phyloP scores from a whole-genome alignment of 2,797 vertebrate species.

The Leptoclinus maculatus region DNA sequence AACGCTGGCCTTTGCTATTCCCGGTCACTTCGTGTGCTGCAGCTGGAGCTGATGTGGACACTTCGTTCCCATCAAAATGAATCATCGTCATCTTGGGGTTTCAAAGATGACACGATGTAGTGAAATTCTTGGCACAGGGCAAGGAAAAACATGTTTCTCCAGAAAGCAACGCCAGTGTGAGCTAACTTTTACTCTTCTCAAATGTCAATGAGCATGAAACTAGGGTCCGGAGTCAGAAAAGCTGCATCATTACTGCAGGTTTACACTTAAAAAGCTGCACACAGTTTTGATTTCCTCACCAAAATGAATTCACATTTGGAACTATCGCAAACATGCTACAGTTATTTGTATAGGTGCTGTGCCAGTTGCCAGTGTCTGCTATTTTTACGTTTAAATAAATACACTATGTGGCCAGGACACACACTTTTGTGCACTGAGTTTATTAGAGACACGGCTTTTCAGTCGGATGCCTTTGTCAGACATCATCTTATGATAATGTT shows the following conservation, averaged over 20 bases:
- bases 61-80: conserved; percentile 20
- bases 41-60: conserved; percentile 32
- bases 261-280: background rate
- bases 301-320: background rate
- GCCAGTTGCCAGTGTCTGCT: background rate
- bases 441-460: too few relatives aligned
- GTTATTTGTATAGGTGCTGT: too few relatives aligned
- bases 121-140: conserved; percentile 17
- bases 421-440: background rate
- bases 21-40: conserved; percentile 15
- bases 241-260: background rate
- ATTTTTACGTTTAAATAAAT: background rate
- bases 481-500: background rate
- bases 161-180: background rate
- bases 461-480: too few relatives aligned
- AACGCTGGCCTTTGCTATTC: background rate
- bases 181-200: background rate
- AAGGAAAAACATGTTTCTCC: conserved; percentile 14
- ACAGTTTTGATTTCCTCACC: background rate
- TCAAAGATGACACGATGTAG: conserved; percentile 24
- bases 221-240: background rate
- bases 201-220: background rate
- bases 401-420: background rate
- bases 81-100: conserved; percentile 17
- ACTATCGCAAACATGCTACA: background rate